phyloP scores from a whole-genome alignment of 2,113 vertebrate genomes.

The Gnathonemus longibarbis region DNA sequence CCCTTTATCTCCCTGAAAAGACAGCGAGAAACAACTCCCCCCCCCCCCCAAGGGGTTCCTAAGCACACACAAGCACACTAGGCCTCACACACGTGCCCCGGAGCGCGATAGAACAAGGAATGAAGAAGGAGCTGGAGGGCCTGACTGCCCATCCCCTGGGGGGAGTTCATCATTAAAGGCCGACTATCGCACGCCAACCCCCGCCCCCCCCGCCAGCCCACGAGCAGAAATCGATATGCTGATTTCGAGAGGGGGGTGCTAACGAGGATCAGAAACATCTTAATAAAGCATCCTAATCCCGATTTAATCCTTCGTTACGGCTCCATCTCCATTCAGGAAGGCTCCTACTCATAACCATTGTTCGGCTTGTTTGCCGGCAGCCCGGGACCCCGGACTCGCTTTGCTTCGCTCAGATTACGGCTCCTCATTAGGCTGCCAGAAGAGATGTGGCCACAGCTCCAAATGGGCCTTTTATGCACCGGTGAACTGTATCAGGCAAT shows the following conservation, averaged over 20 bases:
- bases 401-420: background rate
- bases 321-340: background rate
- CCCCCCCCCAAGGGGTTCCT: background rate
- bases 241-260: background rate
- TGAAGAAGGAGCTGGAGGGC: background rate
- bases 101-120: background rate
- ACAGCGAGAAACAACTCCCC: background rate
- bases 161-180: background rate
- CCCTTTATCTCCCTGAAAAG: background rate
- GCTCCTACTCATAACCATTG: background rate
- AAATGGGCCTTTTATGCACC: conserved; percentile 56
- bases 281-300: conserved; percentile 25
- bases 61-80: background rate
- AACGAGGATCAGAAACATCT: conserved; percentile 27
- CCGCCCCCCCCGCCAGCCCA: background rate
- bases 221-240: conserved; percentile 15
- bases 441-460: conserved; percentile 30
- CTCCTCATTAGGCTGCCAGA: conserved; percentile 6
- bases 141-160: background rate
- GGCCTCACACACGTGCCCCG: background rate
- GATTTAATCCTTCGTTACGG: conserved; percentile 20
- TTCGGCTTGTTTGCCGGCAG: background rate
- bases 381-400: background rate
- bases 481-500: conserved; percentile 49
- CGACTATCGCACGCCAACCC: background rate